Percentiles rank a stretch among this genome's conserved stretches.
Conservation (phyloP, 2,888 invertebrate genomes). For the Drosophila maculinotata region DNA sequence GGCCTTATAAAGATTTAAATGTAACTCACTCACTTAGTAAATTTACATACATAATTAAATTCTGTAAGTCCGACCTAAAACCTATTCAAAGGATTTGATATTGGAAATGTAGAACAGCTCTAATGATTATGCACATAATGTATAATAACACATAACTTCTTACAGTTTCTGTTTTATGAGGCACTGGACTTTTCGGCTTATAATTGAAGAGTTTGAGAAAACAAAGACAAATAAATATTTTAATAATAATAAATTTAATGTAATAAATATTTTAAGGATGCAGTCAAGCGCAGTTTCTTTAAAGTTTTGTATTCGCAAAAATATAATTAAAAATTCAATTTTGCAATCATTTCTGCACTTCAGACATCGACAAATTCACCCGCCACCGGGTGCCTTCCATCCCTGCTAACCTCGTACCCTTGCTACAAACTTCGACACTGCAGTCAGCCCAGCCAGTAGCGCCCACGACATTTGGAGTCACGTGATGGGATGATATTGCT, state of each 20-base stretch:
- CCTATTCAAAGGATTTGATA: too few relatives aligned
- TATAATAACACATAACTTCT: too few relatives aligned
- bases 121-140: too few relatives aligned
- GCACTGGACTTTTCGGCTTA: slow-evolving; percentile 53
- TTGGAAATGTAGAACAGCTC: too few relatives aligned
- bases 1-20: too few relatives aligned
- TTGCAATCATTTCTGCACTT: slow-evolving; percentile 78
- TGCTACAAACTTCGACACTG: slow-evolving; percentile 61
- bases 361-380: slow-evolving; percentile 32
- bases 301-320: slow-evolving; percentile 76
- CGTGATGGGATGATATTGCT: slow-evolving; percentile 21
- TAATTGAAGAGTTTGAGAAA: slow-evolving; percentile 75
- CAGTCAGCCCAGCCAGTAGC: slow-evolving; percentile 9
- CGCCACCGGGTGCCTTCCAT: slow-evolving; percentile 17
- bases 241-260: slow-evolving; percentile 84
- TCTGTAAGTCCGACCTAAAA: too few relatives aligned
- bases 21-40: too few relatives aligned
- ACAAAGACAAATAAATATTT: slow-evolving; percentile 77
- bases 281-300: slow-evolving; percentile 55
- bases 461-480: slow-evolving; percentile 38
- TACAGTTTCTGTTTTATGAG: too few relatives aligned
- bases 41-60: too few relatives aligned
- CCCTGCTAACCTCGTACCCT: slow-evolving; percentile 28
- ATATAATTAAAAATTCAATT: slow-evolving; percentile 79
- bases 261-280: slow-evolving; percentile 78